Conservation (phyloP, 2,113 vertebrate genomes). For the Bubo scandiacus region DNA sequence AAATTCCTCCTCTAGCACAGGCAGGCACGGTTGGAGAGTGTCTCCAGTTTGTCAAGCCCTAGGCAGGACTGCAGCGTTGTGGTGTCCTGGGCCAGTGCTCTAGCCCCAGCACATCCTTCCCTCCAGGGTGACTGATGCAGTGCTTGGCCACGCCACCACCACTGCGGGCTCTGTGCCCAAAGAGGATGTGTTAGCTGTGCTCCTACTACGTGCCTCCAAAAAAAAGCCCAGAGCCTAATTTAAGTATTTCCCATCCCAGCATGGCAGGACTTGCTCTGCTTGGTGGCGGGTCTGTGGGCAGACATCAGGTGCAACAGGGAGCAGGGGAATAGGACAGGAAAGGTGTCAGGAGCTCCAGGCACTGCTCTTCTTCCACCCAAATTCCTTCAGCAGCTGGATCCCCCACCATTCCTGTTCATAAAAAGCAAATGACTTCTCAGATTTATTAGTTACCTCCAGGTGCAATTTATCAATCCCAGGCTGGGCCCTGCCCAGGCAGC, state of each 20-base stretch:
- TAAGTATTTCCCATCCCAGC: neutral
- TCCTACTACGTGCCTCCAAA: accelerated
- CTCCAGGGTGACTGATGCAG: accelerated
- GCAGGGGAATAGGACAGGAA: neutral
- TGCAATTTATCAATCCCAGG: conserved; percentile 64
- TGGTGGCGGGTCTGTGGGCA: accelerated
- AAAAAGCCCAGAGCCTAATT: accelerated
- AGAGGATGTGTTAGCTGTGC: neutral
- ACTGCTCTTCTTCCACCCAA: neutral
- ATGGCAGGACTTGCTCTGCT: neutral
- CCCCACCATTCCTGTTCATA: conserved; percentile 27
- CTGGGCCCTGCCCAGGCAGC: conserved; percentile 26
- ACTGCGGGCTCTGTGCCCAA: accelerated
- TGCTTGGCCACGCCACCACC: accelerated
- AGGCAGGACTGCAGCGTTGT: neutral
- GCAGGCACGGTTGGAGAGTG: accelerated
- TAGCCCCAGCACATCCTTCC: accelerated
- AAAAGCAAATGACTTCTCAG: conserved; percentile 65
- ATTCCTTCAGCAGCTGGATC: conserved; percentile 13
- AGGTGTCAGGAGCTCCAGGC: neutral
- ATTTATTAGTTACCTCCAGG: conserved; percentile 70
- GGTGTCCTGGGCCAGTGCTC: neutral
- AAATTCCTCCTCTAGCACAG: neutral
- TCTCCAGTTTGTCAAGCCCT: neutral
- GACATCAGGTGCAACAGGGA: neutral